Evolutionary conservation across 2,888 invertebrate genomes (phyloP).

Genomic region (Cylindroiulus punctatus): DNA sequence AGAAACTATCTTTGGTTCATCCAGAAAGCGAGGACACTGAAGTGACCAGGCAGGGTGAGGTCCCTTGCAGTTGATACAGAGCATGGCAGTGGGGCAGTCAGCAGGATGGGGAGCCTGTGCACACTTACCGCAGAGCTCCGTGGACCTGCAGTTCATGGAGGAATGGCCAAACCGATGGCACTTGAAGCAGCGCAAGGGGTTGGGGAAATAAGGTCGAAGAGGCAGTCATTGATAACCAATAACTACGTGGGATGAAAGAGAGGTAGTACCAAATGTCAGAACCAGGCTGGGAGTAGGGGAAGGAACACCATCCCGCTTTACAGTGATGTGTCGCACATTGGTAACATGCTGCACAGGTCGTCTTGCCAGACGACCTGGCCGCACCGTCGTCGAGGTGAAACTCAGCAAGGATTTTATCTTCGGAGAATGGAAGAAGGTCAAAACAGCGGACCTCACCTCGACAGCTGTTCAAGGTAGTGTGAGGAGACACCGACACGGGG

Average conservation of each 20-base stretch:
- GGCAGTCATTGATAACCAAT: background rate
- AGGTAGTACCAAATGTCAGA: background rate
- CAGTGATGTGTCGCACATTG: background rate
- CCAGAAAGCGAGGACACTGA: background rate
- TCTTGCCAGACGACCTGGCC: background rate
- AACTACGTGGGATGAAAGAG: background rate
- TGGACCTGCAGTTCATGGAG: background rate
- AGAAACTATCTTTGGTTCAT: background rate
- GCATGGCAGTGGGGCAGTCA: background rate
- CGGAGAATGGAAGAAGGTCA: background rate
- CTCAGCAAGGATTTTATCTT: background rate
- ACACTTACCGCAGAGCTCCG: background rate
- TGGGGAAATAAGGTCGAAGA: background rate
- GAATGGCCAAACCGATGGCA: background rate
- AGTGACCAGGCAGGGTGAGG: background rate
- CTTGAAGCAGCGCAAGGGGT: background rate
- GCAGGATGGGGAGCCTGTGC: background rate
- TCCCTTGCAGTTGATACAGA: background rate
- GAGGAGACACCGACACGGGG: too few species aligned
- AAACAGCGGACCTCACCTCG: too few species aligned
- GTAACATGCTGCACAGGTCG: background rate
- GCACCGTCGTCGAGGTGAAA: background rate
- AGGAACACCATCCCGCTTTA: background rate
- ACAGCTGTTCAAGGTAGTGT: too few species aligned
- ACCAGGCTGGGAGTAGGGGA: background rate